Percentiles rank a stretch among this genome's conserved stretches.
Conservation (phyloP, 2,797 vertebrate genomes). For the Nyctalus aviator region DNA sequence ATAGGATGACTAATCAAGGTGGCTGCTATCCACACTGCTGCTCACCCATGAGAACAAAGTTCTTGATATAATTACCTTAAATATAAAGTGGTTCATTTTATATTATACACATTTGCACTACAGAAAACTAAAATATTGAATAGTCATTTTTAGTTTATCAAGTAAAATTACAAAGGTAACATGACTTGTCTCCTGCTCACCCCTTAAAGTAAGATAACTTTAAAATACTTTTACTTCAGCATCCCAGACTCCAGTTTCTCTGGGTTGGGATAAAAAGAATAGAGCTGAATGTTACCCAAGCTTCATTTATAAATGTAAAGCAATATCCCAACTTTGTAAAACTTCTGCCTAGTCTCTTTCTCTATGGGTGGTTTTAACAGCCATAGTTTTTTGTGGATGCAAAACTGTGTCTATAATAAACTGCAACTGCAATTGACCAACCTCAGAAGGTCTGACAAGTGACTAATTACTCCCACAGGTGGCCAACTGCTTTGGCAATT, state of each 20-base stretch:
- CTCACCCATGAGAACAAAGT: not conserved
- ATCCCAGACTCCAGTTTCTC: conserved; percentile 14
- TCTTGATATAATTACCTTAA: conserved; percentile 12
- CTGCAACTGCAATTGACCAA: conserved; percentile 63
- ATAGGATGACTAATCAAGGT: not conserved
- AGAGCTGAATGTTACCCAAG: conserved; percentile 2
- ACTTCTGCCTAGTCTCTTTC: conserved; percentile 1
- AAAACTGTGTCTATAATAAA: conserved; percentile 71
- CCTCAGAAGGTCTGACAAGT: conserved; percentile 71
- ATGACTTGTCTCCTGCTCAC: conserved; percentile 20
- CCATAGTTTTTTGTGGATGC: conserved; percentile 62
- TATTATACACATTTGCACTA: not conserved
- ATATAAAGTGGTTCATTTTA: conserved; percentile 27
- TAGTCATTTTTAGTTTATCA: conserved; percentile 15
- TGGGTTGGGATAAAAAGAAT: conserved; percentile 41
- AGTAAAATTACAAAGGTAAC: conserved; percentile 41
- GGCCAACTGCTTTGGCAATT: conserved; percentile 73
- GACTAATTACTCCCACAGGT: conserved; percentile 77
- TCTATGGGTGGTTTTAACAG: conserved; percentile 50
- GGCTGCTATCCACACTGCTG: not conserved
- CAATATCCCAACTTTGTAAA: conserved; percentile 18
- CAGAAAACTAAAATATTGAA: conserved; percentile 24
- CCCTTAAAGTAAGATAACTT: not conserved
- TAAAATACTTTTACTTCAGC: conserved; percentile 28
- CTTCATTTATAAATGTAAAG: conserved; percentile 62